Evolutionary conservation across 2,888 invertebrate genomes (phyloP), one percentile per base, ranked within the genome.

Genomic region (Abrostola triplasia): DNA sequence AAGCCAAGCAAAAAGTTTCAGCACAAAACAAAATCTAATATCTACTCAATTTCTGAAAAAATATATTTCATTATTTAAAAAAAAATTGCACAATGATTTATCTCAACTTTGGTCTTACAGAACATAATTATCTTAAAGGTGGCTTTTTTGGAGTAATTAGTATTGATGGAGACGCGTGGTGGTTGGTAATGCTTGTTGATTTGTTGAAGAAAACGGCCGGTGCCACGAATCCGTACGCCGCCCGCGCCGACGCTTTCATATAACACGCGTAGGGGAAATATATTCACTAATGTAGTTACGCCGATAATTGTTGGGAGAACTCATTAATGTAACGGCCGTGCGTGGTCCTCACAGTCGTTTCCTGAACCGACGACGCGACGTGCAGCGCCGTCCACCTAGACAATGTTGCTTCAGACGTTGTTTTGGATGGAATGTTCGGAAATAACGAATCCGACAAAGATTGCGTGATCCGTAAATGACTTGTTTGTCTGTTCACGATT

Each of bases 111-210:
- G 12, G 11, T 41, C 44, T 44, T 12, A 8, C 44, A 12, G 7
- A 13, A 13, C 44, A 42, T 42, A 4, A 44, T 44, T 13, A 13
- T 8, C 6, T 13, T 4, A 13, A 47, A 47, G 13, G 24, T 5
- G 24, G 24, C 44, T 47, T 47, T 12, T 9, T 9, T 13, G 13
- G 13, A 47, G 44, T 24, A 24, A 13, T 13, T 47, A 24, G 44
- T 47, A 24, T 47, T 44, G 9, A 47, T 47, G 9, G 13, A 52
- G 42, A 52, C 40, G 50, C 44, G 54, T 83, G 85, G 77, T 73
- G 84, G 83, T 81, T 74, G 75, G 79, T 58, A 40, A 58, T 51
- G 80, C 76, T 82, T 80, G 74, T 56, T 74, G 54, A 80, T 75
- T 59, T 59, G 47, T 71, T 69, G 40, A 65, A 72, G 73, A 69